A percentile compares a stretch with the other conserved stretches of the same genome.
These are phyloP conservation scores for Apodemia zela DNA, from an alignment of 2,888 invertebrate genomes.

Conservation along the genomic window DNA sequence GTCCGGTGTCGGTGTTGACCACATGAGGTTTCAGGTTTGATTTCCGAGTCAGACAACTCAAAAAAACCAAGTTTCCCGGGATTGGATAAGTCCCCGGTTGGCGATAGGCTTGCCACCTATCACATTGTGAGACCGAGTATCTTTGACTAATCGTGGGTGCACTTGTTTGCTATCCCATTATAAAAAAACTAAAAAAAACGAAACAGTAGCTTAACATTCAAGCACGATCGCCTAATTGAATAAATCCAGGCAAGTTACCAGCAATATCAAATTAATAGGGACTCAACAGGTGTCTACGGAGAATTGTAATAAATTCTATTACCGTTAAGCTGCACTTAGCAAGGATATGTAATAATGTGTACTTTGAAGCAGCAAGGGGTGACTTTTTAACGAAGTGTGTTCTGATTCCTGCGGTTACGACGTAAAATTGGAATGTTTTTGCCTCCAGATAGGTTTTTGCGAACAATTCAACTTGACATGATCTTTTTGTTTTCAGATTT, in stretches of 20 bases:
- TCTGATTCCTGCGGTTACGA: not conserved
- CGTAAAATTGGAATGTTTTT: not conserved
- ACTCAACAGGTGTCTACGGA: constrained; percentile 31
- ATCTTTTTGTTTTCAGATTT: no score
- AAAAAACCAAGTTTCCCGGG: no score
- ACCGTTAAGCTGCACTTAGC: constrained; percentile 25
- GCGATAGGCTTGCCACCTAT: no score
- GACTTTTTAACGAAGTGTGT: constrained; percentile 3
- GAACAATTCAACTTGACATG: not conserved
- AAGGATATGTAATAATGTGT: constrained; percentile 24
- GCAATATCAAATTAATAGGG: constrained; percentile 28
- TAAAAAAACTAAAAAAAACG: not conserved
- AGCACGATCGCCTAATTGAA: constrained; percentile 27
- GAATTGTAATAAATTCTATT: constrained; percentile 31
- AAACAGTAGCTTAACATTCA: constrained; percentile 24
- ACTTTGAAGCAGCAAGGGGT: not conserved
- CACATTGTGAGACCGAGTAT: no score
- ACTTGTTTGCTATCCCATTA: not conserved
- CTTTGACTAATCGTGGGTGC: no score
- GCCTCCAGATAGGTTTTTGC: not conserved
- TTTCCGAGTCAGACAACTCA: no score
- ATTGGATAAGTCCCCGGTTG: no score
- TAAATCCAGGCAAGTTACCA: constrained; percentile 24
- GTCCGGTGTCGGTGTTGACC: no score
- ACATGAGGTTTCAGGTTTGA: no score